A percentile compares a stretch with the other conserved stretches of the same genome.
phyloP scores from a whole-genome alignment of 2,888 invertebrate species.

The Emmelina monodactyla region DNA sequence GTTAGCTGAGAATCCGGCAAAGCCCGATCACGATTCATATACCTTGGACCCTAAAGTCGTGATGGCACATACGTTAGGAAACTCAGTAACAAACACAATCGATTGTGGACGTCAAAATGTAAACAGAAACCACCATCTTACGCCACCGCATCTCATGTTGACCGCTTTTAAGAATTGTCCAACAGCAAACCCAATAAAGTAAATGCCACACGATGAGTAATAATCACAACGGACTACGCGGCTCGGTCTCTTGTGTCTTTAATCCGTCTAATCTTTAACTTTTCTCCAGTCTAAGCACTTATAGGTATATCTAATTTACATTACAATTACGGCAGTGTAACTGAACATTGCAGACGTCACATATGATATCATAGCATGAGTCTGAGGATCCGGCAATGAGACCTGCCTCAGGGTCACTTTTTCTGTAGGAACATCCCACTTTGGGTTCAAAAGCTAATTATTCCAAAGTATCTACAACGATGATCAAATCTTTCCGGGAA shows the following conservation, averaged over 20 bases:
- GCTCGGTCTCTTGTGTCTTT: no score
- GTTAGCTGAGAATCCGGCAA: not conserved
- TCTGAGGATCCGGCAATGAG: conserved; percentile 54
- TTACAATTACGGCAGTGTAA: conserved; percentile 17
- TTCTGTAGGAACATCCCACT: conserved; percentile 42
- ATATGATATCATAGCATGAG: conserved; percentile 47
- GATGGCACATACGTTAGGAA: no score
- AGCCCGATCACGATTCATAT: not conserved
- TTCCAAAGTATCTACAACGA: conserved; percentile 19
- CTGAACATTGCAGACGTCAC: conserved; percentile 40
- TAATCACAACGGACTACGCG: no score
- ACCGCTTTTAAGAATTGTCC: no score
- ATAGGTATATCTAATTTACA: not conserved
- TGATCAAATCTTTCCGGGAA: conserved; percentile 30
- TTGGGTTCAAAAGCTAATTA: conserved; percentile 22
- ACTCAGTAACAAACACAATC: not conserved
- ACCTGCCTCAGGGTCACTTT: conserved; percentile 53
- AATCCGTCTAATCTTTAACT: no score
- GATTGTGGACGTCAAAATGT: not conserved
- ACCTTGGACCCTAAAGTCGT: not conserved
- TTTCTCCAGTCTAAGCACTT: not conserved
- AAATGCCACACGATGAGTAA: no score
- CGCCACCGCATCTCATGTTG: no score
- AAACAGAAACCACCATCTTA: not conserved
- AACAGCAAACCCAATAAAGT: no score